Evolutionary conservation across 1,140 invertebrate species (phyloP).

Genomic region (Coelopa frigida): DNA sequence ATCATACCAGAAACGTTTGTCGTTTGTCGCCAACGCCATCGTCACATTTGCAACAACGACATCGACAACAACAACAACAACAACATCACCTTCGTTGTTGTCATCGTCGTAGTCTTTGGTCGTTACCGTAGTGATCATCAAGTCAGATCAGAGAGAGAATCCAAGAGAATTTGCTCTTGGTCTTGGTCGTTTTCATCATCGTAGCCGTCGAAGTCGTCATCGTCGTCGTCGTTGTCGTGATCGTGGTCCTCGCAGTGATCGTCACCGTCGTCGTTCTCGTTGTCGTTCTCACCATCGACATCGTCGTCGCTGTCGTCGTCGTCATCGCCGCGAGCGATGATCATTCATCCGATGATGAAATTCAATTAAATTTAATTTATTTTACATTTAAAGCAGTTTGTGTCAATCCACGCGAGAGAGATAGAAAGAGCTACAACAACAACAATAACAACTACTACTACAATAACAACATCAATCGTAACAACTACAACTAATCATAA

Average conservation of each 20-base stretch:
- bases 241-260: conserved; percentile 6
- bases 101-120: too few relatives aligned
- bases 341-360: conserved; percentile 11
- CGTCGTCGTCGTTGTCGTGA: conserved; percentile 6
- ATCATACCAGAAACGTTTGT: background rate
- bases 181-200: conserved; percentile 12
- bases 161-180: too few relatives aligned
- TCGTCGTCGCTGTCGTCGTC: conserved; percentile 30
- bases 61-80: conserved; percentile 4
- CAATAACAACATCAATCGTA: too few relatives aligned
- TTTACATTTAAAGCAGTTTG: conserved; percentile 5
- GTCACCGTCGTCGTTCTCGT: conserved; percentile 7
- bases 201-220: conserved; percentile 10
- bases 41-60: background rate
- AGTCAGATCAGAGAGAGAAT: too few relatives aligned
- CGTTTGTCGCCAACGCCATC: background rate
- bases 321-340: conserved; percentile 13
- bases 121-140: too few relatives aligned
- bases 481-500: too few relatives aligned
- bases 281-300: conserved; percentile 24
- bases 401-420: too few relatives aligned
- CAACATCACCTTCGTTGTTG: conserved; percentile 2
- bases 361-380: conserved; percentile 19
- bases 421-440: conserved; percentile 3
- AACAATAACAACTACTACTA: conserved; percentile 3